Percentiles rank a stretch among this genome's conserved stretches.
These are phyloP conservation scores for Brachionus plicatilis DNA, from an alignment of 1,140 invertebrate species.

Conservation along the genomic window DNA sequence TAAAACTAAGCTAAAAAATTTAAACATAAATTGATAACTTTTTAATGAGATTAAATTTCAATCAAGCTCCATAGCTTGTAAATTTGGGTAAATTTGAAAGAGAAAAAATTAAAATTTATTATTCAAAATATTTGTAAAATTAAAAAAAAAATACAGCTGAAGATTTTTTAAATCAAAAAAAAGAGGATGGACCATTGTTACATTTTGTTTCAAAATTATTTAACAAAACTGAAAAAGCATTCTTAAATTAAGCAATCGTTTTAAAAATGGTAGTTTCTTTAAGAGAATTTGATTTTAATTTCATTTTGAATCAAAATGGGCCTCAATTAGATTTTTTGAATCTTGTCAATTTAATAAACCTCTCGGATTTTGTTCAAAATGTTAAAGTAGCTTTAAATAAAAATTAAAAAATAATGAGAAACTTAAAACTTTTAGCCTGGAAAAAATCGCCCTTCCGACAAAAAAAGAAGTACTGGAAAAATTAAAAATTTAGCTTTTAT, in stretches of 20 bases:
- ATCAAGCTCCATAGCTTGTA: too few species aligned
- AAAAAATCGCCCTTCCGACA: neutral
- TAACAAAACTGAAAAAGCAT: too few species aligned
- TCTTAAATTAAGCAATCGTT: neutral
- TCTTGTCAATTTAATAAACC: neutral
- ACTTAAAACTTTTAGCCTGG: neutral
- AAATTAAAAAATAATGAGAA: neutral
- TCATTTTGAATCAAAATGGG: neutral
- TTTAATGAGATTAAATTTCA: too few species aligned
- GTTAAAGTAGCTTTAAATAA: neutral
- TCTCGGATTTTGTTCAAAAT: neutral
- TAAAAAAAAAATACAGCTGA: too few species aligned
- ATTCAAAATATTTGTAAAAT: too few species aligned
- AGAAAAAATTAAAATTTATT: too few species aligned
- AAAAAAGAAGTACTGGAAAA: neutral
- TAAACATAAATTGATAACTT: too few species aligned
- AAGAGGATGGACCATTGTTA: neutral
- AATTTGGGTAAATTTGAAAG: too few species aligned
- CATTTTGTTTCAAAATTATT: neutral
- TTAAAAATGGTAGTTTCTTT: neutral
- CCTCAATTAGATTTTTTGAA: neutral
- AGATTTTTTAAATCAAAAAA: neutral
- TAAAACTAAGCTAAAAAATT: too few species aligned
- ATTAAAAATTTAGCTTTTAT: neutral
- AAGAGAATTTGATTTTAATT: neutral